Evolutionary conservation across 2,888 invertebrate genomes (phyloP), one percentile per base, ranked within the genome.

Genomic region (Sesia bembeciformis): DNA sequence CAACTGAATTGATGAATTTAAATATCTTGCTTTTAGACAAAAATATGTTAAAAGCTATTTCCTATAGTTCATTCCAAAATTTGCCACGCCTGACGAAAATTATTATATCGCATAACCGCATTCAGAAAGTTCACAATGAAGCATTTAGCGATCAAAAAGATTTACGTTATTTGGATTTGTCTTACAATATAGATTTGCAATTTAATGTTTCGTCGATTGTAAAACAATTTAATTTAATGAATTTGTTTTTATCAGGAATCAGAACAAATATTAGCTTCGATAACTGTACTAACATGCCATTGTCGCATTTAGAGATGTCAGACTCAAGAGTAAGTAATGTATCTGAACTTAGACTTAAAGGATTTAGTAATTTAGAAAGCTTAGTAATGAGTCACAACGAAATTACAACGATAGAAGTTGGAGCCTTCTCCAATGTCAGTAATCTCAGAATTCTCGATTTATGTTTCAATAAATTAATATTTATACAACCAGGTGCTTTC

Each of bases 401-500:
- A 49, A 62, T 81, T 6, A 42, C 62, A 3, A 8, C 40, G 38
- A 52, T 84, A 54, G 68, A 72, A 53, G 59, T 62, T 3, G 72
- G 67, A 5, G 63, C 63, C 38, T 74, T 84, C 58, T 55, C 58
- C 49, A 72, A 74, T 52, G 51, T 81, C 5, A 60, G 40, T n/a
- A 43, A 57, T 42, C 59, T 84, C 7, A 55, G 51, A 39, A 50
- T 56, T 41, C 60, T 84, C 53, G 83, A 84, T 62, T 55, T 84
- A 39, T 84, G 84, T 60, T 69, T 59, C 39, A 84, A 84, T 56
- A 62, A 72, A 58, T 72, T 84, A 57, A 62, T 58, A 40, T 70
- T 57, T 39, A 75, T 84, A 54, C 79, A 84, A 63, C 76, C 82
- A 0, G 79, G 81, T 3, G 64, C 67, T 40, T 81, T 84, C 55